phyloP scores from a whole-genome alignment of 1,140 invertebrate genomes.

The Brachionus paranguensis region DNA sequence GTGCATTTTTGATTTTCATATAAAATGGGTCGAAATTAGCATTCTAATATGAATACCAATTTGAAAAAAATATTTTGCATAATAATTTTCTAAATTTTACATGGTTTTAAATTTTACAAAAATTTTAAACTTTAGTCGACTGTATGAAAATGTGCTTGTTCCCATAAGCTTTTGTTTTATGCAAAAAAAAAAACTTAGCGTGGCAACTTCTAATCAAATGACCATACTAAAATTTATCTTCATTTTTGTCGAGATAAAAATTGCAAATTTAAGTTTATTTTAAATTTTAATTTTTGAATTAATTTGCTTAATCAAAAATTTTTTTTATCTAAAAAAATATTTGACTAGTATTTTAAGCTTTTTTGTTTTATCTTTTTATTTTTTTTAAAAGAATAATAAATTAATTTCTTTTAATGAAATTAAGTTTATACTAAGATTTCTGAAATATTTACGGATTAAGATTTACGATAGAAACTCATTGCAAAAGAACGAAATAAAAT shows the following conservation, averaged over 20 bases:
- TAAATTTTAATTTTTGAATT: neutral
- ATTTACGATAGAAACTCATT: too few relatives aligned
- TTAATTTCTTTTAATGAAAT: too few relatives aligned
- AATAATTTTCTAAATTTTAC: constrained; percentile 58
- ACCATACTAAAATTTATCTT: neutral
- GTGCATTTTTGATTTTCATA: neutral
- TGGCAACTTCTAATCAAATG: neutral
- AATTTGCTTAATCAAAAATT: neutral
- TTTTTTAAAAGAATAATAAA: neutral
- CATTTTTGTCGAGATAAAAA: neutral
- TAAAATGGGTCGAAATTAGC: neutral
- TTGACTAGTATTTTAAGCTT: neutral
- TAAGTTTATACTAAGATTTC: too few relatives aligned
- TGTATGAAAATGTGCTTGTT: neutral
- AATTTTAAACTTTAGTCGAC: neutral
- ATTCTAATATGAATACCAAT: neutral
- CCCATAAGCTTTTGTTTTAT: neutral
- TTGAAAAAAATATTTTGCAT: neutral
- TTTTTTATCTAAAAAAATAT: neutral
- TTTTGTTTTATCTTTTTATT: neutral
- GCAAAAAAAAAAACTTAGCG: neutral
- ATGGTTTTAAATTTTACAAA: neutral
- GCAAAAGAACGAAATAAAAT: too few relatives aligned
- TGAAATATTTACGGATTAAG: too few relatives aligned
- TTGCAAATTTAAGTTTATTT: neutral